phyloP scores from a whole-genome alignment of 2,888 invertebrate genomes.

The Leptodirus hochenwartii region DNA sequence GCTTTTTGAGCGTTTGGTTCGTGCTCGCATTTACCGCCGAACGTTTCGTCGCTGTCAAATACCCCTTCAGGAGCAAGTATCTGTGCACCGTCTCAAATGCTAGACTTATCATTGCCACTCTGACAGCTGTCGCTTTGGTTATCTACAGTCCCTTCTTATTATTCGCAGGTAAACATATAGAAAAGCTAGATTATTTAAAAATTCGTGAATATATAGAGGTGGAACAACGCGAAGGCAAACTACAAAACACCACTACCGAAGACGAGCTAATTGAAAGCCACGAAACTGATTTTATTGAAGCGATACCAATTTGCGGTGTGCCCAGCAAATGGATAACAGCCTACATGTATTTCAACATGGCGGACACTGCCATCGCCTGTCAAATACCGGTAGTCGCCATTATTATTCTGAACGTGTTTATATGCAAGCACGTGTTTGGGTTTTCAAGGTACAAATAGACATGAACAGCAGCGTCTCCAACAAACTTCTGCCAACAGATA shows the following conservation, averaged over 20 bases:
- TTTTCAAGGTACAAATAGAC: no score
- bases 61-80: constrained; percentile 49
- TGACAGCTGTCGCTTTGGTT: constrained; percentile 33
- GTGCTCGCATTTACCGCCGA: constrained; percentile 75
- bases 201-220: no score
- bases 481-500: no score
- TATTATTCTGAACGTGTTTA: constrained; percentile 49
- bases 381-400: constrained; percentile 54
- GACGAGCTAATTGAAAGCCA: no score
- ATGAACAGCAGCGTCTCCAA: no score
- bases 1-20: constrained; percentile 67
- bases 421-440: constrained; percentile 47
- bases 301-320: no score
- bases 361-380: constrained; percentile 56
- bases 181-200: no score
- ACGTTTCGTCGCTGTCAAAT: constrained; percentile 63
- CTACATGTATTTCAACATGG: constrained; percentile 38
- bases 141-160: constrained; percentile 42
- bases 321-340: constrained; percentile 26
- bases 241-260: no score
- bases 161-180: constrained; percentile 25
- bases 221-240: no score
- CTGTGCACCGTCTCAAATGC: constrained; percentile 59
- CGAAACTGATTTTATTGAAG: no score
- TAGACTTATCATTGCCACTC: constrained; percentile 35